Evolutionary conservation across 2,888 invertebrate species (phyloP), one percentile per base, ranked within the genome.

Genomic region (Spodoptera littoralis): DNA sequence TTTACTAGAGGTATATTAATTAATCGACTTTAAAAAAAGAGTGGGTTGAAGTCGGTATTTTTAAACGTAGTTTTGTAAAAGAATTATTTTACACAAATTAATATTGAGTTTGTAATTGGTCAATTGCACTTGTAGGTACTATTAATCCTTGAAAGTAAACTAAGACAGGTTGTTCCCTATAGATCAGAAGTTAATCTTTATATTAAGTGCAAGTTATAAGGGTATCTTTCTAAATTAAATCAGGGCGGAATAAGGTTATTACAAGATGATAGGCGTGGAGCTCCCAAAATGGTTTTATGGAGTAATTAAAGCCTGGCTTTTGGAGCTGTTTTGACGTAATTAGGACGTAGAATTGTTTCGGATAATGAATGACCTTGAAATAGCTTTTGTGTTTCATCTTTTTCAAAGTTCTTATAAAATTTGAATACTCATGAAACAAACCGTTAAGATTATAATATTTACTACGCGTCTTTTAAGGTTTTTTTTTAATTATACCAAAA

Each of bases 121-220:
- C 36, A 9, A 8, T 9, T 8, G 0, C 13, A 52, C 12, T 22
- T n/a, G n/a, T 4, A 27, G 27, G 27, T 47, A 51, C 54, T 13
- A 54, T 13, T 43, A 50, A 46, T 43, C 62, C 41, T 12, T 49
- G 30, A 42, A 24, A 71, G 44, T 71, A 47, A 24, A 22, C 43
- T n/a, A 36, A 48, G 27, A 27, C n/a, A 30, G 44, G 13, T 52
- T 18, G 67, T 54, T 18, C 45, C 18, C n/a, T 11, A 24, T 27
- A 55, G 55, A 70, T 74, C 55, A 60, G 36, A 74, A 60, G 59
- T 50, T 73, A 55, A 68, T 60, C 55, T 36, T 45, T 48, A 43
- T 58, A 70, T 74, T 46, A 72, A 51, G 24, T 44, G 51, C 50
- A 72, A 72, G 43, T 24, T 46, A 43, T 12, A 11, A 46, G 27